Base-by-base conservation (phyloP, 2,888 invertebrate genomes). In the Noctua janthina region DNA sequence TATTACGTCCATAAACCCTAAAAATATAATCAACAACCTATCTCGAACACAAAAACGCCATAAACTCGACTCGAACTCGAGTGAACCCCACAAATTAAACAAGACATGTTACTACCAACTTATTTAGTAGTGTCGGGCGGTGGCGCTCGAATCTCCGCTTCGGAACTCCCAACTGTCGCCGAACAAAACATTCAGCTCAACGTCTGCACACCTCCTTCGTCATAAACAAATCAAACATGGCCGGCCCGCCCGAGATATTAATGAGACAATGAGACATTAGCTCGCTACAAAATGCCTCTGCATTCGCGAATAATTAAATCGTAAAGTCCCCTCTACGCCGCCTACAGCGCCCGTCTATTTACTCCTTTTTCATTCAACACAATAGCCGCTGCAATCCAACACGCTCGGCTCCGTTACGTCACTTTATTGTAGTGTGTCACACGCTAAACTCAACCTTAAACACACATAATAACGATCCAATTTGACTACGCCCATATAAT, bases 281-380 rank as follows among this genome's bases (percentile, higher is more conserved):
- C 95, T 94, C 95, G 96, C 95, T 96, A 97, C 97, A 97, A 97
- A 97, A 96, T 97, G 96, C 96, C 97, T 96, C 96, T 95, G 96
- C 96, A 96, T 96, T 96, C 95, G 96, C 97, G 95, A 97, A 97
- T 97, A 97, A 97, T 97, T 96, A 97, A 97, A 97, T 97, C 97
- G 97, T 97, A 96, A 97, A 96, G 96, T 95, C 96, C 96, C 96
- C 96, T 95, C 96, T 95, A 95, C 95, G 93, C 96, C 96, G 96
- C 96, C 96, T 95, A 95, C 96, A 93, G 95, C 95, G 93, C 93
- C 93, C 92, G 93, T 95, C 96, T 96, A 96, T 96, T 97, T 97
- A 97, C 97, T 96, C 96, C 97, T 96, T 96, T 97, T 97, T 96
- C 96, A 96, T 96, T 96, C 96, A 96, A 95, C 96, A 97, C 97